Conservation (phyloP, 1,140 invertebrate genomes). For the Drosophila arizonae region DNA sequence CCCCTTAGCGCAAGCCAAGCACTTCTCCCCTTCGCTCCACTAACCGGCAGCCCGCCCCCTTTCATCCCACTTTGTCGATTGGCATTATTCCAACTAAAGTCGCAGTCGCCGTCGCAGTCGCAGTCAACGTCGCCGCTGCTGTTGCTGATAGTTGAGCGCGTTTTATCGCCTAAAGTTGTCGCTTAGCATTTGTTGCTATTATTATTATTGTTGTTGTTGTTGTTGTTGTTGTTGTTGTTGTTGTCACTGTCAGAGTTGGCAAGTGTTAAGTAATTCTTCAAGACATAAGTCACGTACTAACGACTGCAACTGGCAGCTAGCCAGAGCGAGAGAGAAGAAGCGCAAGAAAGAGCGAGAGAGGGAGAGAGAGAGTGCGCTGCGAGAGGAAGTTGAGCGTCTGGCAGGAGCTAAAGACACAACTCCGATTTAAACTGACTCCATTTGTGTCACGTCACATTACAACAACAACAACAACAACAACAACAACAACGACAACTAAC, state of each 20-base stretch:
- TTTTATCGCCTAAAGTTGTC: slow-evolving; percentile 45
- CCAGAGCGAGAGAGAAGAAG: slow-evolving; percentile 11
- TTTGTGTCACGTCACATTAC: slow-evolving; percentile 16
- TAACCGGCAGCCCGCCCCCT: not conserved
- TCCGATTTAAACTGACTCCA: slow-evolving; percentile 15
- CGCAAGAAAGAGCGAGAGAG: not conserved
- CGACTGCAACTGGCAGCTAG: slow-evolving; percentile 38
- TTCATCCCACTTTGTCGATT: slow-evolving; percentile 10
- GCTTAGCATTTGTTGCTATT: slow-evolving; percentile 25
- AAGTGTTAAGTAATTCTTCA: slow-evolving; percentile 71
- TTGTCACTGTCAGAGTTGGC: slow-evolving; percentile 30
- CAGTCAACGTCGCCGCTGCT: no score
- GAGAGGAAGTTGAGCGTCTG: slow-evolving; percentile 6
- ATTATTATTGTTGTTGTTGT: not conserved
- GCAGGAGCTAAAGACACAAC: slow-evolving; percentile 14
- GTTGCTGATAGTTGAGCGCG: slow-evolving; percentile 49
- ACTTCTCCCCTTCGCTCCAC: not conserved
- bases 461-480: slow-evolving; percentile 19
- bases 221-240: slow-evolving; percentile 26
- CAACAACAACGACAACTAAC: not conserved
- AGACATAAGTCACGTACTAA: slow-evolving; percentile 73
- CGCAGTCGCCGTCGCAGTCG: slow-evolving; percentile 28
- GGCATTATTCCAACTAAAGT: slow-evolving; percentile 54
- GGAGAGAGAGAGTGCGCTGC: not conserved
- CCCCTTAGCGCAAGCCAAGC: not conserved